phyloP scores from a whole-genome alignment of 2,888 invertebrate genomes.

The Tenthredo scrophulariae region DNA sequence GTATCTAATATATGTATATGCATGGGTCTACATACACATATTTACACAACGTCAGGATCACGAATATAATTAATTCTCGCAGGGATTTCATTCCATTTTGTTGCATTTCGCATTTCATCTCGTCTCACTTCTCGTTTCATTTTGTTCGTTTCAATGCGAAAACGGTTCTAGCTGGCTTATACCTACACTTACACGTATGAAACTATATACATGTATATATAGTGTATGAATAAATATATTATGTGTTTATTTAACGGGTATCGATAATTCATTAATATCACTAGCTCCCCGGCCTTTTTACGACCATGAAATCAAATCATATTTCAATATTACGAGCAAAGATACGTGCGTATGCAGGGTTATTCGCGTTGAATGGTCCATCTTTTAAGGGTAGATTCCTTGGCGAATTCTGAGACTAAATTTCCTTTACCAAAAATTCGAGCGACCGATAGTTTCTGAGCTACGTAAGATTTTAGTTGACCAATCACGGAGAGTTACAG shows the following conservation, averaged over 20 bases:
- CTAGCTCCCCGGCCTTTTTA: background rate
- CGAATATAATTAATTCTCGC: slow-evolving; percentile 18
- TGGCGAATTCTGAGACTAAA: no score
- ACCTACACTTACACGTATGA: background rate
- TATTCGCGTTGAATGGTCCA: no score
- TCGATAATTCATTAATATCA: background rate
- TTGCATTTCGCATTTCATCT: background rate
- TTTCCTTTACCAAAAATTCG: no score
- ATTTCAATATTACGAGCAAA: background rate
- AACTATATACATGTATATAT: background rate
- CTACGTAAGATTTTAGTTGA: no score
- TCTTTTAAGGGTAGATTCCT: no score
- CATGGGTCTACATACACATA: background rate
- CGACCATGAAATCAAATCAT: background rate
- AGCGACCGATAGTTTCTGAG: no score
- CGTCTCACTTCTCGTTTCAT: background rate
- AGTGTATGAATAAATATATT: background rate
- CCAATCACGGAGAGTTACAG: no score
- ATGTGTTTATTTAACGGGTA: background rate
- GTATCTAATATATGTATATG: background rate
- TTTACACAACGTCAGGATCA: background rate
- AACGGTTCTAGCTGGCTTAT: background rate
- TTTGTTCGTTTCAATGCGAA: background rate
- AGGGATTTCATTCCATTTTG: slow-evolving; percentile 12
- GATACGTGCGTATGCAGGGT: no score